Percentiles rank a stretch among this genome's conserved stretches.
Evolutionary conservation across 1,140 invertebrate genomes (phyloP).

Genomic region (Drosophila baimaii): DNA sequence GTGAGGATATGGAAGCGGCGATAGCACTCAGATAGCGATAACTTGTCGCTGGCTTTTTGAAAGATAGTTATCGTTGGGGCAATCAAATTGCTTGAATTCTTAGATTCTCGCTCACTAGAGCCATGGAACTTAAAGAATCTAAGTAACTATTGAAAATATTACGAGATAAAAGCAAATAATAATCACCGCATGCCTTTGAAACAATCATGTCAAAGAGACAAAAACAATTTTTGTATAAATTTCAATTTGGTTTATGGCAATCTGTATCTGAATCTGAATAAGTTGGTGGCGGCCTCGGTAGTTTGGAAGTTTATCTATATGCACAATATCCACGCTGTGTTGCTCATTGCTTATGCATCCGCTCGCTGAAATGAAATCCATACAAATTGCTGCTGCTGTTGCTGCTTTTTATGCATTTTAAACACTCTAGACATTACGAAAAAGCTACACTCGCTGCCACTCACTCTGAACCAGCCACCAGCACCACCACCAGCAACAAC

Average conservation of each 20-base stretch:
- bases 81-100: slow-evolving; percentile 4
- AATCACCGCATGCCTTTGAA: not conserved
- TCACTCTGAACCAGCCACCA: slow-evolving; percentile 18
- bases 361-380: slow-evolving; percentile 47
- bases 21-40: slow-evolving; percentile 11
- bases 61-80: slow-evolving; percentile 8
- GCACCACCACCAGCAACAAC: not conserved
- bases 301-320: slow-evolving; percentile 31
- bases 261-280: slow-evolving; percentile 13
- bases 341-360: slow-evolving; percentile 48
- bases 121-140: no score
- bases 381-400: slow-evolving; percentile 35
- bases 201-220: not conserved
- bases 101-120: not conserved
- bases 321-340: slow-evolving; percentile 38
- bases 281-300: slow-evolving; percentile 8
- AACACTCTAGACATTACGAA: slow-evolving; percentile 38
- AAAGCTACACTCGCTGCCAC: slow-evolving; percentile 31
- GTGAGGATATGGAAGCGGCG: slow-evolving; percentile 1
- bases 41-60: slow-evolving; percentile 14
- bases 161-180: not conserved
- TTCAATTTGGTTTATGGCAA: slow-evolving; percentile 11
- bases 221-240: not conserved
- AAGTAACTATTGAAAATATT: not conserved
- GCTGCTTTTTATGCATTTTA: slow-evolving; percentile 37